phyloP scores from a whole-genome alignment of 2,113 vertebrate species.

The Rhynchopsitta pachyrhyncha region DNA sequence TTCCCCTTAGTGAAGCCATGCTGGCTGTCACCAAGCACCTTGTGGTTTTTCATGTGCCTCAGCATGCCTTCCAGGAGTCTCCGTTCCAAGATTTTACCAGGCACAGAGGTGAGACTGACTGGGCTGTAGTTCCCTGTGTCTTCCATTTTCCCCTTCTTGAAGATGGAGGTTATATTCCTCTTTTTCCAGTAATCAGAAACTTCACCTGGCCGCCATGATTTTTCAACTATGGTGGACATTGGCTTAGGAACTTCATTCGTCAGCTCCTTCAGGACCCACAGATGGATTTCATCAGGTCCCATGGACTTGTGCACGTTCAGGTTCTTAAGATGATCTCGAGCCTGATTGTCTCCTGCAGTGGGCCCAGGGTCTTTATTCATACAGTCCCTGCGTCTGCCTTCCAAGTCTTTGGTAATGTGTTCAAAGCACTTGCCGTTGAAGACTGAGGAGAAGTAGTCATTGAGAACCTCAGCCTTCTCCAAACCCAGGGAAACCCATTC shows the following conservation, averaged over 20 bases:
- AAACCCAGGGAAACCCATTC: background rate
- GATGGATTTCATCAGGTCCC: background rate
- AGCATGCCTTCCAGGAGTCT: no score
- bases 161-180: background rate
- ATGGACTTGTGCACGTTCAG: background rate
- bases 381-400: background rate
- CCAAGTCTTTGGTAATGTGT: background rate
- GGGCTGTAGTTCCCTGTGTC: background rate
- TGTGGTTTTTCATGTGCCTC: no score
- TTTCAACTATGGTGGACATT: background rate
- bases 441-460: background rate
- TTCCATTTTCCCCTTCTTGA: background rate
- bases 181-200: background rate
- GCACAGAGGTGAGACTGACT: no score
- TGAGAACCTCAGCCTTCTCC: background rate
- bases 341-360: background rate
- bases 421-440: background rate
- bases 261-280: background rate
- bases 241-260: background rate
- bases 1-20: no score
- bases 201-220: background rate
- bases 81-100: no score
- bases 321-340: background rate
- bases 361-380: background rate
- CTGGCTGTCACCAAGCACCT: no score